Conservation (phyloP, 2,113 vertebrate genomes). For the Ciconia maguari region DNA sequence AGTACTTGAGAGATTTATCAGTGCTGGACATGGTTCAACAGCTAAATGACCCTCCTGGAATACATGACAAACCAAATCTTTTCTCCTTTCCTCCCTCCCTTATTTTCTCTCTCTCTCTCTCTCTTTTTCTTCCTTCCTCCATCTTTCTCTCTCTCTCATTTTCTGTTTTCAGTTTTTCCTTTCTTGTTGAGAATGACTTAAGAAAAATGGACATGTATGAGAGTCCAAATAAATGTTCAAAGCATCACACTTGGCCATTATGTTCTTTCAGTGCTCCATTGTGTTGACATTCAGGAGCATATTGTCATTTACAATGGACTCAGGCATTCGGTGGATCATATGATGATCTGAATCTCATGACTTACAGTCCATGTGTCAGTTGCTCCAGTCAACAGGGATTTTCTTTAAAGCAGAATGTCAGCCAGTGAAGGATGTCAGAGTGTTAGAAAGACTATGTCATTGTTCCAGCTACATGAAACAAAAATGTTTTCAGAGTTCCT, state of each 20-base stretch:
- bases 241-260: not conserved
- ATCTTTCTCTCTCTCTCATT: accelerated
- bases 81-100: not conserved
- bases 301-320: not conserved
- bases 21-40: not conserved
- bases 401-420: constrained; percentile 34
- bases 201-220: not conserved
- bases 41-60: not conserved
- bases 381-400: not conserved
- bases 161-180: not conserved
- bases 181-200: not conserved
- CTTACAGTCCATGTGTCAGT: constrained; percentile 32
- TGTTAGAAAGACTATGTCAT: constrained; percentile 30
- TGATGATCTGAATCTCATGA: constrained; percentile 37
- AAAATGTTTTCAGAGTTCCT: constrained; percentile 31
- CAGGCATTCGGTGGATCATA: not conserved
- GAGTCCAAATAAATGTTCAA: not conserved
- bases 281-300: not conserved
- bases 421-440: constrained; percentile 43
- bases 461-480: constrained; percentile 16
- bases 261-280: not conserved
- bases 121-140: accelerated
- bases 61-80: not conserved
- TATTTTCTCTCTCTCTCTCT: accelerated
- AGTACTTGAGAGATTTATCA: constrained; percentile 35